These are phyloP conservation scores for Leptinotarsa haldemani DNA, from an alignment of 2,888 invertebrate species.

Conservation along the genomic window DNA sequence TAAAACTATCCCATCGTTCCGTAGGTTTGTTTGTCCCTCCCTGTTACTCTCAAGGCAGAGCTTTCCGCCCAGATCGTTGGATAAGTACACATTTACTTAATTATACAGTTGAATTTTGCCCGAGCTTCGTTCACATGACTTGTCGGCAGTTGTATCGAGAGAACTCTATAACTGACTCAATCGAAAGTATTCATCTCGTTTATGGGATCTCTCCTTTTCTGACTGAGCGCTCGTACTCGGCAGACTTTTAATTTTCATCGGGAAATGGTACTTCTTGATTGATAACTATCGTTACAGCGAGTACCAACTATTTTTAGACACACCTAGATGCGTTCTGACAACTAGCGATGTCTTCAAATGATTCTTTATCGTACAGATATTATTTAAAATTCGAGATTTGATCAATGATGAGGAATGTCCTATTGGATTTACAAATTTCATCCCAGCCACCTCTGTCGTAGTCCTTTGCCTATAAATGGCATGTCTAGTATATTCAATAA, in stretches of 20 bases:
- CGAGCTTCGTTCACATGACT: conserved; percentile 27
- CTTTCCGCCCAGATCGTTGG: conserved; percentile 24
- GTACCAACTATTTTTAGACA: too few species aligned
- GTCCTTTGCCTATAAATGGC: too few species aligned
- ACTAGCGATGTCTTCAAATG: too few species aligned
- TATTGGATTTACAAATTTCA: too few species aligned
- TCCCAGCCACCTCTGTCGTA: too few species aligned
- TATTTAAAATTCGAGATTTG: too few species aligned
- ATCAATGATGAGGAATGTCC: too few species aligned
- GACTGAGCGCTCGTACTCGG: neutral
- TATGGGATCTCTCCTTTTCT: conserved; percentile 16
- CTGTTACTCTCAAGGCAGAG: conserved; percentile 19
- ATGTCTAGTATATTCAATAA: too few species aligned
- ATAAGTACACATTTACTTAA: conserved; percentile 30
- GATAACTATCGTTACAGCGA: neutral
- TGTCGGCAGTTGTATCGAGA: conserved; percentile 23
- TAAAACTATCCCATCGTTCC: neutral
- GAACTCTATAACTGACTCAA: conserved; percentile 20
- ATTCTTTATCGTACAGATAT: too few species aligned
- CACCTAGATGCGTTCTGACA: too few species aligned
- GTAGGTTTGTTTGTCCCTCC: conserved; percentile 11
- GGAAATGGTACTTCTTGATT: conserved; percentile 3
- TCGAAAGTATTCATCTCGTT: conserved; percentile 28
- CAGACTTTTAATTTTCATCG: conserved; percentile 4
- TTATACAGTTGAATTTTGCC: conserved; percentile 27